Evolutionary conservation across 2,113 vertebrate species (phyloP).

Genomic region (Microcebus jonahi): DNA sequence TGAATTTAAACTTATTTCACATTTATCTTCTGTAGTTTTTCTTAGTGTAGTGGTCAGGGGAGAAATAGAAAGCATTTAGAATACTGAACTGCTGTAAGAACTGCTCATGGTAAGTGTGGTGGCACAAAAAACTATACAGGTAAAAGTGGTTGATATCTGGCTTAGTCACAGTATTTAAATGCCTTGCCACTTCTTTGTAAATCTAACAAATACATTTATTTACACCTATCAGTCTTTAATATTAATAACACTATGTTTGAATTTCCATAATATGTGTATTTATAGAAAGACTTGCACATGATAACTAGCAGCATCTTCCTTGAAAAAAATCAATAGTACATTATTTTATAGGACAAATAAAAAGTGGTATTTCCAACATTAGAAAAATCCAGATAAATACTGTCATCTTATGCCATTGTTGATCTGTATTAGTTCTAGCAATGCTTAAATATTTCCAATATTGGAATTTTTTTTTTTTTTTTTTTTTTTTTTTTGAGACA

Average conservation of each 20-base stretch:
- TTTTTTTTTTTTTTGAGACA: no score
- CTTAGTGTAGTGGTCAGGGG: neutral
- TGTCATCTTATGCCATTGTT: constrained; percentile 54
- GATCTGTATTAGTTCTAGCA: constrained; percentile 50
- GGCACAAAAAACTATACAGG: neutral
- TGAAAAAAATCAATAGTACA: neutral
- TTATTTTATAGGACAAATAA: constrained; percentile 35
- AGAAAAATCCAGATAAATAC: constrained; percentile 28
- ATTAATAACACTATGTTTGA: neutral
- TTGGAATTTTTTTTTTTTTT: neutral
- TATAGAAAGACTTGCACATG: neutral
- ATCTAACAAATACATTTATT: neutral
- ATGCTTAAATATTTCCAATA: neutral
- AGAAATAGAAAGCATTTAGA: neutral
- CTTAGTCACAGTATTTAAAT: neutral
- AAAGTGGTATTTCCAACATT: neutral
- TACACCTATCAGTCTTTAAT: neutral
- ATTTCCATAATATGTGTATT: neutral
- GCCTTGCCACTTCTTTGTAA: neutral
- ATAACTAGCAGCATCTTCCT: neutral
- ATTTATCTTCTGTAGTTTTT: neutral
- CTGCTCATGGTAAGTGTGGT: neutral
- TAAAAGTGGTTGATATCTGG: accelerated
- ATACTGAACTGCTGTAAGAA: neutral
- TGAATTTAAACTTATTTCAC: constrained; percentile 16